Conservation (phyloP, 2,888 invertebrate genomes). For the Scelioninae gen. 2 region DNA sequence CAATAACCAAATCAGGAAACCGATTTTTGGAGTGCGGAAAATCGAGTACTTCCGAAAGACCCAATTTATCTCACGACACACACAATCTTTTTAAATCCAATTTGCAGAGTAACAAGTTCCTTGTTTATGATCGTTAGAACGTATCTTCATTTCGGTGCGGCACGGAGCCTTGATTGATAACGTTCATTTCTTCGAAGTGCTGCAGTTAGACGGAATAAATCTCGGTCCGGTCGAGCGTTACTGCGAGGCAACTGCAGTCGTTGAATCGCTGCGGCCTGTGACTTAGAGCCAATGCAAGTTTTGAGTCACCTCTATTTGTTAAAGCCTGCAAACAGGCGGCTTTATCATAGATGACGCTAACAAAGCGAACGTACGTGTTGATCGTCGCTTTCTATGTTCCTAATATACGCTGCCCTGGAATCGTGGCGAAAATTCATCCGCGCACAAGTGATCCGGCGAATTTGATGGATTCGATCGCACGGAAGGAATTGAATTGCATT, state of each 20-base stretch:
- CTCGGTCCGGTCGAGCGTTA: conserved; percentile 23
- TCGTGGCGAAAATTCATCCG: conserved; percentile 5
- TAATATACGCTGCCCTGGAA: conserved; percentile 3
- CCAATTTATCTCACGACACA: conserved; percentile 12
- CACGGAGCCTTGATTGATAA: conserved; percentile 44
- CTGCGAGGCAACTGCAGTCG: conserved; percentile 11
- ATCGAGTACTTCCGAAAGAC: too few species aligned
- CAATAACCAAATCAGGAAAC: too few species aligned
- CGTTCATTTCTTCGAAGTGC: conserved; percentile 41
- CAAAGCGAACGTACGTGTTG: conserved; percentile 45
- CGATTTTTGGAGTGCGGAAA: too few species aligned
- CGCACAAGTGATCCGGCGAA: too few species aligned
- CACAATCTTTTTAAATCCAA: conserved; percentile 45
- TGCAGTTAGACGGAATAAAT: conserved; percentile 40
- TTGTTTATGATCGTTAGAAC: conserved; percentile 44
- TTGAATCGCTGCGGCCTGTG: conserved; percentile 32
- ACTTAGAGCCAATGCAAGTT: conserved; percentile 45
- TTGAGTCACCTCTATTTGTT: conserved; percentile 45
- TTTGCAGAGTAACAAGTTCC: conserved; percentile 45
- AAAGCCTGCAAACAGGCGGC: conserved; percentile 32
- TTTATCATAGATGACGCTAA: conserved; percentile 33
- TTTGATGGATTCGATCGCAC: too few species aligned
- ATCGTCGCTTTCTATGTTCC: conserved; percentile 24
- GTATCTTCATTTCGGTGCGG: conserved; percentile 38
- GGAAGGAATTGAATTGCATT: too few species aligned